These are phyloP conservation scores for Trachymyrmex cornetzi DNA, from an alignment of 1,140 invertebrate species.

Conservation along the genomic window DNA sequence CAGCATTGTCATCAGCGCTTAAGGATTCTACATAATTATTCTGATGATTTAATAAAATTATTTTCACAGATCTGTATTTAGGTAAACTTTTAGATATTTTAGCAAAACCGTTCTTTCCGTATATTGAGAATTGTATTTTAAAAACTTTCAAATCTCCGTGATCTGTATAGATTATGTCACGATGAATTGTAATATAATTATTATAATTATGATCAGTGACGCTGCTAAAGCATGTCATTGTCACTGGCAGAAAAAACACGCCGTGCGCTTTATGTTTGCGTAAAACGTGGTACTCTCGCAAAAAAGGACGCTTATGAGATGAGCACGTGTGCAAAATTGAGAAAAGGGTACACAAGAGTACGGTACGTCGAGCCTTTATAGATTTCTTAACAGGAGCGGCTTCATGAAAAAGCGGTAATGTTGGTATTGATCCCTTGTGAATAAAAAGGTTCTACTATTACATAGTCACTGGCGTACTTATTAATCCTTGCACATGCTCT, in stretches of 20 bases:
- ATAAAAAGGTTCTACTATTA: constrained; percentile 19
- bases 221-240: constrained; percentile 3
- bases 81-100: no score
- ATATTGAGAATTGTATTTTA: neutral
- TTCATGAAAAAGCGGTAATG: constrained; percentile 63
- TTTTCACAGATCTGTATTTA: no score
- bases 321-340: constrained; percentile 64
- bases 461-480: neutral
- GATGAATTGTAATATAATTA: constrained; percentile 6
- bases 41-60: no score
- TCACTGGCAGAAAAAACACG: neutral
- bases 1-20: no score
- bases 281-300: constrained; percentile 32
- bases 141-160: neutral
- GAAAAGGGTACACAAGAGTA: constrained; percentile 6
- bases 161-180: neutral
- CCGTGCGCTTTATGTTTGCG: constrained; percentile 61
- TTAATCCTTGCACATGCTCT: neutral
- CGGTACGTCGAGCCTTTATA: constrained; percentile 16
- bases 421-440: constrained; percentile 16
- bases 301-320: neutral
- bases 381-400: constrained; percentile 37
- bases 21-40: no score
- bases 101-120: no score
- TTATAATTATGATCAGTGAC: constrained; percentile 28